Evolutionary conservation across 53 echinoderm and acorn worm genomes (phyloP), one percentile per base, ranked within the genome.

Genomic region (Hippasteria phrygiana): DNA sequence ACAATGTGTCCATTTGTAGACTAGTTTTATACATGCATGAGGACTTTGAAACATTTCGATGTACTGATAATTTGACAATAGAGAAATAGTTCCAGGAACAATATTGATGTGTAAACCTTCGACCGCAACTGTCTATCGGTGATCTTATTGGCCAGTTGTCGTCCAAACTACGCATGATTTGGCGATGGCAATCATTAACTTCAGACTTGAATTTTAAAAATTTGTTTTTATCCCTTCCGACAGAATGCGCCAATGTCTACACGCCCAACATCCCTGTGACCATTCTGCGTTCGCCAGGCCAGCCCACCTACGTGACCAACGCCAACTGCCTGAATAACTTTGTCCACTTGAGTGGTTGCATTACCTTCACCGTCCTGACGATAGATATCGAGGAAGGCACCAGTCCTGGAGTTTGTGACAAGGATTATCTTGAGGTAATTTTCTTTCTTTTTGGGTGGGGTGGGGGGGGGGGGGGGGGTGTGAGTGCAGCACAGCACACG

Each of bases 371-470:
- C 2, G 17, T 94, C 17, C 14, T 33, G 5, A 46, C 69, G 2
- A 53, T 94, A 11, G 87, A 88, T 43, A 84, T 94, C 8, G 89
- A 92, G 35, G 83, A 59, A 8, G 86, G 86, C 24, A 36, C 83
- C 10, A 20, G 64, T 20, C 80, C 87, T 0, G 59, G 77, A 14
- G 29, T 79, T 5, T 89, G 89, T 32, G 75, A 84, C 35, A 83
- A 39, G 12, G 92, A 92, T 51, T 92, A 89, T 38, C 75, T 92
- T 11, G 54, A 66, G 89, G 92, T 92, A 65, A 81, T 37, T 12
- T 40, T 27, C 4, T 71, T 14, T 32, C 20, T 71, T 1, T 13
- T 18, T 31, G 24, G 18, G n/a, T 59, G 27, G n/a, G n/a, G n/a
- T n/a, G n/a, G n/a, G n/a, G n/a, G n/a, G n/a, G n/a, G n/a, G n/a